phyloP scores from a whole-genome alignment of 1,140 invertebrate genomes.

The Drosophila kurseongensis region DNA sequence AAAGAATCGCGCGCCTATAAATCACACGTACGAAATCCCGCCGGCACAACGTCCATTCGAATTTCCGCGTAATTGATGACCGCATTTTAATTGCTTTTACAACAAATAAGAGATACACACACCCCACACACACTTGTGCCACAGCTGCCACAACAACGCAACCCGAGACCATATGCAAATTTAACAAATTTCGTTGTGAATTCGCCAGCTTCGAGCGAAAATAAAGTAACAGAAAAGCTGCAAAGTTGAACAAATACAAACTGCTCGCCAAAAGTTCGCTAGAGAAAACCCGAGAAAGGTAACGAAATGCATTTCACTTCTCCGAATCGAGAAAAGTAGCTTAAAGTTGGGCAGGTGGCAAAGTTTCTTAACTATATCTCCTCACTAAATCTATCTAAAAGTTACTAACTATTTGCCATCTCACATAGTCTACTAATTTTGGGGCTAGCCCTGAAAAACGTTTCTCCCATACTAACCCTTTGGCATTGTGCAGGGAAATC shows the following conservation, averaged over 20 bases:
- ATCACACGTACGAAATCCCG: slow-evolving; percentile 56
- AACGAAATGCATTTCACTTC: slow-evolving; percentile 56
- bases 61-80: slow-evolving; percentile 79
- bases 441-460: neutral
- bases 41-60: slow-evolving; percentile 46
- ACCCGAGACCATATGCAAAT: slow-evolving; percentile 65
- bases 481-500: slow-evolving; percentile 65
- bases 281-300: slow-evolving; percentile 66
- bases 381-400: slow-evolving; percentile 8
- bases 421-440: slow-evolving; percentile 38
- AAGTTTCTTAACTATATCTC: slow-evolving; percentile 14
- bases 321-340: slow-evolving; percentile 34
- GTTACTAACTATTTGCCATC: slow-evolving; percentile 54
- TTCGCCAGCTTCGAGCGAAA: slow-evolving; percentile 64
- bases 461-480: slow-evolving; percentile 61
- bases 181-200: slow-evolving; percentile 82
- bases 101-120: slow-evolving; percentile 70
- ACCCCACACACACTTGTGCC: slow-evolving; percentile 13
- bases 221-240: slow-evolving; percentile 34
- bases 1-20: slow-evolving; percentile 75
- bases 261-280: slow-evolving; percentile 58
- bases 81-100: slow-evolving; percentile 77
- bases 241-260: slow-evolving; percentile 9
- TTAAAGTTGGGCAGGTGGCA: slow-evolving; percentile 29
- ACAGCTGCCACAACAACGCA: slow-evolving; percentile 50